phyloP scores from a whole-genome alignment of 1,140 invertebrate genomes.

The Drosophila pallidifrons region DNA sequence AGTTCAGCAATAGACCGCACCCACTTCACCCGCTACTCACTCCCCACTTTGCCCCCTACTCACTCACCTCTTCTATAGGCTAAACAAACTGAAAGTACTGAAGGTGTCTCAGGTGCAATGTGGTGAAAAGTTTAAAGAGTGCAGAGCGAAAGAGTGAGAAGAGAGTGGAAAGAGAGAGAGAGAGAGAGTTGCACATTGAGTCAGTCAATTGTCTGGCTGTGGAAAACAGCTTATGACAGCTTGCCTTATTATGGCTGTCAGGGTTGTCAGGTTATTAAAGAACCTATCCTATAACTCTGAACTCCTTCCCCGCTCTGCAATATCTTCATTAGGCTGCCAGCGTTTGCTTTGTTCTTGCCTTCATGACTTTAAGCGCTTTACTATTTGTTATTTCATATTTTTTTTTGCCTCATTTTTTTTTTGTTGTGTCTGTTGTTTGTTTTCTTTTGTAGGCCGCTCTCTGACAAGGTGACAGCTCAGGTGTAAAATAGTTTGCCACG shows the following conservation, averaged over 20 bases:
- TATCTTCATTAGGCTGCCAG: constrained; percentile 65
- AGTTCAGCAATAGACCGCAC: constrained; percentile 8
- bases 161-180: no score
- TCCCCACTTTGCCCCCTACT: not conserved
- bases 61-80: not conserved
- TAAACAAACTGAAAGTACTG: constrained; percentile 22
- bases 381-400: constrained; percentile 61
- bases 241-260: constrained; percentile 77
- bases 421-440: constrained; percentile 10
- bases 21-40: not conserved
- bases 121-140: constrained; percentile 59
- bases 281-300: constrained; percentile 6
- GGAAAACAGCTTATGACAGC: constrained; percentile 73
- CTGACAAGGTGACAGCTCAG: constrained; percentile 74
- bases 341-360: constrained; percentile 19
- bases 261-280: constrained; percentile 60
- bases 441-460: constrained; percentile 25
- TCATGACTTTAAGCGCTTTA: constrained; percentile 65
- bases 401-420: constrained; percentile 18
- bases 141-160: not conserved
- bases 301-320: constrained; percentile 16
- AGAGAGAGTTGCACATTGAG: not conserved
- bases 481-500: constrained; percentile 76
- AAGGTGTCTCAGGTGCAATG: constrained; percentile 45
- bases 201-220: constrained; percentile 62